Base-by-base conservation (phyloP, 1,140 invertebrate species). In the Thrips palmi region DNA sequence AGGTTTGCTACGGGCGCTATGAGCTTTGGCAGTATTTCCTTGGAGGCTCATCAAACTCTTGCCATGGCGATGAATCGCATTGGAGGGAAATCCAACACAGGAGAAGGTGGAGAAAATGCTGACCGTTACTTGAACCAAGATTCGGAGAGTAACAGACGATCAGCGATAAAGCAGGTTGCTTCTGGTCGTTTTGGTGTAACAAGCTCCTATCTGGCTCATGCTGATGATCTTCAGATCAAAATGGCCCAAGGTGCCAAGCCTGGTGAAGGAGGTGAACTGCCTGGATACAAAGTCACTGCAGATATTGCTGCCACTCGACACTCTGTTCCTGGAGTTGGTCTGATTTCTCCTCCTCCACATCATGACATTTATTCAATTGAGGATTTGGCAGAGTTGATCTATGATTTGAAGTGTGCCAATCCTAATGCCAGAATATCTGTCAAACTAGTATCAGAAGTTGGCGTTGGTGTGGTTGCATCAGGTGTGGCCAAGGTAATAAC, bases 321-420 rank as follows among this genome's bases (percentile, higher is more conserved):
- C 58, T 97, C 91, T 0, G 89, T 97, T 2, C 68, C 92, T 4
- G 91, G 91, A 5, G 94, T 98, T n/a, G 94, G 94, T 34, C 62
- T 98, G 1, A 97, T 98, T 52, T 97, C 91, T 1, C 94, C 94
- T 22, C 93, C 94, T 4, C 94, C 94, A 4, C 94, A 98, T 65
- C 94, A 98, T 58, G 93, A 98, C 55, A 97, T 98, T 57, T 99
- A 99, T 61, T 96, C 89, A 23, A 98, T 99, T 52, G 94, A 99
- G 63, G 94, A 99, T 67, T 64, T 99, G 47, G 88, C 93, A 1
- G 88, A 98, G 64, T 65, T 99, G 24, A 97, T 99, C 52, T 97
- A 97, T 53, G 94, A 99, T 61, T 65, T 99, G 30, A 98, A 98
- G 59, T 91, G 86, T 55, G 84, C 92, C 29, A 99, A 98, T 67